Evolutionary conservation across 2,888 invertebrate species (phyloP), one percentile per base, ranked within the genome.

Genomic region (Xylocampa areola): DNA sequence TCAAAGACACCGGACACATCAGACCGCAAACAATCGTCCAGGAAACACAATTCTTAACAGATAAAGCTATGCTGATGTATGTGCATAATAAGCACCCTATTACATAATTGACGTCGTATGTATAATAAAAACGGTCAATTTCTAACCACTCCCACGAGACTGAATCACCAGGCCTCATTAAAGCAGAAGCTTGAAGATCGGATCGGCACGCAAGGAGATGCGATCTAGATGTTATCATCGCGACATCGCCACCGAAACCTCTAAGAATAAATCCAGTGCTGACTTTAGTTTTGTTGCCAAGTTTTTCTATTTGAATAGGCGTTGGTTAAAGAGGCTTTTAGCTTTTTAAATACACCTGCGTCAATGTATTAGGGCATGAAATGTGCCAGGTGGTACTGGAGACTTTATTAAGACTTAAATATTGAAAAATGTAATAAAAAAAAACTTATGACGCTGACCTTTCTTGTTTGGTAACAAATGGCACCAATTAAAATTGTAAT

Each of bases 141-240:
- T 76, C 71, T 58, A 68, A 71, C 77, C 75, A 71, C 77, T 73
- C 75, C 70, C 75, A 77, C 74, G 66, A 66, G 60, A 55, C 59
- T 75, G 75, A 76, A 78, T 74, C 81, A 75, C 70, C 65, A 75
- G 50, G 76, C 79, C 87, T 90, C 88, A 90, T 90, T 90, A 86
- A 82, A 78, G 70, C 68, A 69, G 72, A 67, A 63, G 65, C 73
- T 67, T 57, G 51, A 67, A 87, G 92, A 92, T 92, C 86, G 82
- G 85, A 92, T 91, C 91, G 79, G 85, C 90, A 92, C 91, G 91
- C 92, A 89, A 78, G 76, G 70, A 81, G 90, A 90, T 89, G 80
- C 82, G 80, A 91, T 91, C 87, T 81, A 81, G 86, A 89, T 88
- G 66, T 69, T 85, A 88, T 88, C 87, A 58, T 55, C 65, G 60